phyloP scores from a whole-genome alignment of 2,113 vertebrate genomes.

The Rhagologus leucostigma region DNA sequence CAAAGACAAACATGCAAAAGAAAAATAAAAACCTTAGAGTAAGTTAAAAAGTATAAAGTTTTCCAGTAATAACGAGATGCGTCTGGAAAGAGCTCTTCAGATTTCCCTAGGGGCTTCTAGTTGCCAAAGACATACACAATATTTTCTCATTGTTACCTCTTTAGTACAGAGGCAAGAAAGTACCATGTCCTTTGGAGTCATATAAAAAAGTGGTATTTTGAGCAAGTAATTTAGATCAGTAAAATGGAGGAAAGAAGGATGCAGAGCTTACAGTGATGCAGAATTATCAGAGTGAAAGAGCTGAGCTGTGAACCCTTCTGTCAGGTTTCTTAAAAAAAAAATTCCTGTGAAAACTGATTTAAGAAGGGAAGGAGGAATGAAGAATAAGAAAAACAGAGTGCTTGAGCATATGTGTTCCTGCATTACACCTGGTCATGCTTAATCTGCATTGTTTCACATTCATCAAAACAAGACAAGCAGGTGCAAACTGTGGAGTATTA shows the following conservation, averaged over 20 bases:
- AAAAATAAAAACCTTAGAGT: conserved; percentile 28
- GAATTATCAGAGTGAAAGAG: conserved; percentile 40
- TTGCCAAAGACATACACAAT: conserved; percentile 66
- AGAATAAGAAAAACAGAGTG: background rate
- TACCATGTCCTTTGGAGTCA: conserved; percentile 36
- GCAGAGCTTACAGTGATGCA: background rate
- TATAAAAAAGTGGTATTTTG: conserved; percentile 44
- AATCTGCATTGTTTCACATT: background rate
- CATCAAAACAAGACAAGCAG: conserved; percentile 26
- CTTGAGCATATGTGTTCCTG: background rate
- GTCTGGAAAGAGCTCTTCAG: conserved; percentile 58
- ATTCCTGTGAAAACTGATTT: conserved; percentile 41
- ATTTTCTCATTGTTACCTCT: conserved; percentile 75
- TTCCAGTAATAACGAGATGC: conserved; percentile 57
- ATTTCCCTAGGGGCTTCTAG: conserved; percentile 66
- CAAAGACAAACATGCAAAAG: background rate
- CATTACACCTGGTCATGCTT: background rate
- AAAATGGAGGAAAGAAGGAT: conserved; percentile 31
- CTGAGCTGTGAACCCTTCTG: conserved; percentile 14
- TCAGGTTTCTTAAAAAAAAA: background rate
- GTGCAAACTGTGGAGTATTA: background rate
- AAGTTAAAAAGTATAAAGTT: conserved; percentile 62
- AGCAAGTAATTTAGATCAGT: conserved; percentile 53
- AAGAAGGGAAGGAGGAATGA: background rate
- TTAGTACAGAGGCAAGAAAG: conserved; percentile 40